A percentile compares a stretch with the other conserved stretches of the same genome.
phyloP scores from a whole-genome alignment of 2,113 vertebrate species.

The western clawed frog (Xenopus tropicalis) region UCB_Xtro_10.0 CM004447.2:34301001-34301500 shows the following conservation, averaged over 20 bases:
- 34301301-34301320: constrained; percentile 7
- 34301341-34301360: constrained; percentile 7
- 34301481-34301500: background rate
- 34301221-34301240: background rate
- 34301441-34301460: constrained; percentile 5
- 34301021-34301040: too few species aligned
- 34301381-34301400: accelerated
- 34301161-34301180: background rate
- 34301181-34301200: background rate
- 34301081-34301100: background rate
- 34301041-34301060: too few species aligned
- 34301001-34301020: too few species aligned
- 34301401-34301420: background rate
- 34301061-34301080: too few species aligned
- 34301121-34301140: background rate
- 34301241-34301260: constrained; percentile 6
- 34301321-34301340: background rate
- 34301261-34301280: constrained; percentile 8
- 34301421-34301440: constrained; percentile 12
- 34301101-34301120: background rate
- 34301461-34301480: background rate
- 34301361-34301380: constrained; percentile 8
- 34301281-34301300: constrained; percentile 23
- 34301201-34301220: background rate
- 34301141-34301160: background rate